Evolutionary conservation across 2,888 invertebrate species (phyloP), one percentile per base, ranked within the genome.

Genomic region (Petrolisthes manimaculis): DNA sequence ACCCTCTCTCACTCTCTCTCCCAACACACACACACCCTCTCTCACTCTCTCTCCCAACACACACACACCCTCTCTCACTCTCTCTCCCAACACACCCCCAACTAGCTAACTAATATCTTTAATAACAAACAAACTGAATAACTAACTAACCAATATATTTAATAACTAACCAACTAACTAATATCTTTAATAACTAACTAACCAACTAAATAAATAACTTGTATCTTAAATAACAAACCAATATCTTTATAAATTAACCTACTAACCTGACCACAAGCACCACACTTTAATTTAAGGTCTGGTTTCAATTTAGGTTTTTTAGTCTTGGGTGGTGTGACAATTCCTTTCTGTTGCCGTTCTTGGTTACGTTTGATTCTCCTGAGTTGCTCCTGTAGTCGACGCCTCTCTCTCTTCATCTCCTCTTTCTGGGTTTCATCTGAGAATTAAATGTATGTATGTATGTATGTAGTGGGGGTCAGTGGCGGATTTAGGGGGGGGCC

Each of bases 371-470:
- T 98, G 91, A 99, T 97, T 92, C 99, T 95, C 85, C 99, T 94
- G 90, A 99, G 93, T 94, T 99, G 99, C 93, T 99, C 99, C 94
- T 99, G 99, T 92, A 98, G 96, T 84, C 98, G 95, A 79, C 99
- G 95, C 93, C 99, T 98, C 92, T 99, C 99, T 77, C 98, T 95
- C 92, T 99, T 98, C 97, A 99, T 98, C 93, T 99, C 99, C 93
- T 99, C 99, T 92, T 99, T 99, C 92, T 98, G 97, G 51, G 94
- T 81, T 55, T 91, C 91, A 84, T 91, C 91, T 91, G 86, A n/a
- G 71, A 24, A 53, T 53, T 53, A 21, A n/a, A 37, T 37, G 37
- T 37, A 37, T 1, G 37, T 1, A 37, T 37, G 37, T 37, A 37
- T 37, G 37, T 37, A 37, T 37, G 37, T 37, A 37, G 37, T 37